Percentiles rank a stretch among this genome's conserved stretches.
Conservation (phyloP, 1,140 invertebrate species). For the Rhyzopertha dominica region DNA sequence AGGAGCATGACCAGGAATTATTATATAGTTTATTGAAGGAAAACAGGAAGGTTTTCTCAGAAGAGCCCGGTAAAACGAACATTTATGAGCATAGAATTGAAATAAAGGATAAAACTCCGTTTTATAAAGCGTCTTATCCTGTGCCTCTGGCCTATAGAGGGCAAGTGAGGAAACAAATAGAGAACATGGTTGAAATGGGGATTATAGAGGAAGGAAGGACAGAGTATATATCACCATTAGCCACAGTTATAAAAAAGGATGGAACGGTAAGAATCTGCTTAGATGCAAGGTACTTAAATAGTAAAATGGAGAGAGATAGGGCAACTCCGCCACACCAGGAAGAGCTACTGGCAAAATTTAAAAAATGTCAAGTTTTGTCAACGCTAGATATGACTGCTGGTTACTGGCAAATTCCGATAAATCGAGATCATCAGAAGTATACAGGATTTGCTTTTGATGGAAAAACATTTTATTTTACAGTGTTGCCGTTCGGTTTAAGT, state of each 20-base stretch:
- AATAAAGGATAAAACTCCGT: slow-evolving; percentile 19
- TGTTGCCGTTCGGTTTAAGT: too few species aligned
- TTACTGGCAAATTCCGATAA: too few species aligned
- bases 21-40: not conserved
- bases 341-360: too few species aligned
- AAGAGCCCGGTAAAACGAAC: slow-evolving; percentile 18
- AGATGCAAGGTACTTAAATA: slow-evolving; percentile 4
- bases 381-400: too few species aligned
- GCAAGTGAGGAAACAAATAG: not conserved
- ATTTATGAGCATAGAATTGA: slow-evolving; percentile 31
- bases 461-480: too few species aligned
- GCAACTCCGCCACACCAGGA: slow-evolving; percentile 1
- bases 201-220: slow-evolving; percentile 2
- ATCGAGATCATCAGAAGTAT: too few species aligned
- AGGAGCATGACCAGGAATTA: not conserved
- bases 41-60: slow-evolving; percentile 9
- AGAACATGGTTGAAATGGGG: not conserved
- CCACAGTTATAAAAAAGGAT: slow-evolving; percentile 2
- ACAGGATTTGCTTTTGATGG: too few species aligned
- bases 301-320: not conserved
- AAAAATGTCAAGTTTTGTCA: too few species aligned
- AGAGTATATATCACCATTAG: slow-evolving; percentile 1
- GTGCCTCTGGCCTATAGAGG: slow-evolving; percentile 2
- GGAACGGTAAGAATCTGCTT: too few species aligned
- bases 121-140: slow-evolving; percentile 20